Conservation (phyloP, 2,113 vertebrate genomes). For the Elephas maximus region DNA sequence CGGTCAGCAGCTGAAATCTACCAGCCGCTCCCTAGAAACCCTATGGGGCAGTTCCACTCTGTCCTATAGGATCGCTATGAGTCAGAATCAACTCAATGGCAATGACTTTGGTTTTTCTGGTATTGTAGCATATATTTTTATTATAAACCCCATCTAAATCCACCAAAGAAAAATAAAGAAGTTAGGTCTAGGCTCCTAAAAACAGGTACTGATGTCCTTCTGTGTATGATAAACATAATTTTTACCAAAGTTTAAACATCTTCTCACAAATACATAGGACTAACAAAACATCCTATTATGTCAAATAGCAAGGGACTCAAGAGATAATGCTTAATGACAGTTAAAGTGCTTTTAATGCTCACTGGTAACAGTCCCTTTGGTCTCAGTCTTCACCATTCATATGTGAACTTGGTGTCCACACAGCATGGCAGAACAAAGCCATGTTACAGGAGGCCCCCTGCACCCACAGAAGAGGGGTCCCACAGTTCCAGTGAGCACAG, state of each 20-base stretch:
- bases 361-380: accelerated
- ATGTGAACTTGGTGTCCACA: not conserved
- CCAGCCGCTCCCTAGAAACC: too few relatives aligned
- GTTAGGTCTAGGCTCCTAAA: not conserved
- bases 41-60: too few relatives aligned
- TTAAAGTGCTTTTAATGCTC: not conserved
- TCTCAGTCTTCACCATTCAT: not conserved
- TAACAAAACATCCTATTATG: not conserved
- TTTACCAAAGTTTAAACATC: not conserved
- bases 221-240: not conserved
- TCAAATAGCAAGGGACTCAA: not conserved
- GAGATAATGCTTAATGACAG: too few relatives aligned
- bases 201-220: not conserved
- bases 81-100: too few relatives aligned
- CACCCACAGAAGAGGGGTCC: too few relatives aligned
- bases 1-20: too few relatives aligned
- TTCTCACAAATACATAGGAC: not conserved
- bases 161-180: slow-evolving; percentile 2
- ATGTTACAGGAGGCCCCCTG: too few relatives aligned
- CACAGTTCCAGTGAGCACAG: accelerated
- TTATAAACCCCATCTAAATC: not conserved
- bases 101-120: too few relatives aligned
- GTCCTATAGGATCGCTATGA: too few relatives aligned
- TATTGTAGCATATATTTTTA: not conserved
- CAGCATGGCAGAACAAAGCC: not conserved